Evolutionary conservation across 1,140 invertebrate genomes (phyloP).

Genomic region (Cherax quadricarinatus): DNA sequence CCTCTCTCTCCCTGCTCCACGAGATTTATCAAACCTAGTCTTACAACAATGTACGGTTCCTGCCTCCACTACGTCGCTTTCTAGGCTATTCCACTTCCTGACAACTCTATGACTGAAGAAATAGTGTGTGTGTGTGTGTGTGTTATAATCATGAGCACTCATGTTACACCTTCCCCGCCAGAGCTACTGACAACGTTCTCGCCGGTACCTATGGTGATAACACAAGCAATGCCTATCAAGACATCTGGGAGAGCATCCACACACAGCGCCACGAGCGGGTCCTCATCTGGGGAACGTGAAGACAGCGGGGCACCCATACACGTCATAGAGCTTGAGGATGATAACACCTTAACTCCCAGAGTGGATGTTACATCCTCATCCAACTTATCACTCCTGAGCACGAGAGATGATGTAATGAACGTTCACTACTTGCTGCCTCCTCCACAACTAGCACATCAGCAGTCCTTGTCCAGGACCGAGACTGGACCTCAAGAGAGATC

Average conservation of each 20-base stretch:
- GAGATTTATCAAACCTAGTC: no score
- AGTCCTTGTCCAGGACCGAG: no score
- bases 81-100: no score
- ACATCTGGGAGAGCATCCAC: not conserved
- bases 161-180: not conserved
- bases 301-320: slow-evolving; percentile 40
- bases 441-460: no score
- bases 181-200: slow-evolving; percentile 61
- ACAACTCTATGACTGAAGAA: no score
- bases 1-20: no score
- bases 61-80: no score
- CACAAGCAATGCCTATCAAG: slow-evolving; percentile 45
- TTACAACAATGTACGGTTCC: no score
- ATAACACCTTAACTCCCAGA: slow-evolving; percentile 31
- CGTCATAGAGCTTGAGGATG: slow-evolving; percentile 57
- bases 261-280: not conserved
- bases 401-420: slow-evolving; percentile 11
- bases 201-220: slow-evolving; percentile 54
- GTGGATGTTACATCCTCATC: slow-evolving; percentile 45
- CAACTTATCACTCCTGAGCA: not conserved
- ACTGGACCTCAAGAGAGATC: no score
- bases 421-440: not conserved
- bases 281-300: not conserved
- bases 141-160: not conserved
- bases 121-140: no score